Evolutionary conservation across 2,113 vertebrate genomes (phyloP), one percentile per base, ranked within the genome.

Genomic region (Pycnonotus jocosus): DNA sequence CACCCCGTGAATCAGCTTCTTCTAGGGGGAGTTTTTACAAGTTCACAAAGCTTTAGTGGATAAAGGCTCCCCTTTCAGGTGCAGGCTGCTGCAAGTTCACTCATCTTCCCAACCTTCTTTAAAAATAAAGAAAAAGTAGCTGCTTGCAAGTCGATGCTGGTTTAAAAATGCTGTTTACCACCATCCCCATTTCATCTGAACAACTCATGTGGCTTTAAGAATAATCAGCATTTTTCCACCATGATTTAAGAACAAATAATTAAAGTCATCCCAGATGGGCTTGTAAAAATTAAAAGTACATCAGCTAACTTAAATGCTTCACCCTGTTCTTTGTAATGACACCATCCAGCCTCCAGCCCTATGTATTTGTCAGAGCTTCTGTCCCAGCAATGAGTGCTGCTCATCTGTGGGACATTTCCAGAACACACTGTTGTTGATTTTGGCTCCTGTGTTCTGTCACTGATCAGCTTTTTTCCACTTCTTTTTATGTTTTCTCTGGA

Each of bases 161-260:
- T 81, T 82, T 72, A 91, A 95, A 95, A 97, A 94, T 51, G 72
- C 65, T 57, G 66, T 92, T 93, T 88, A 89, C 86, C 62, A 54
- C 84, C 71, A 48, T 23, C 79, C 50, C 8, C 2, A 50, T 89
- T 97, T 93, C 81, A 88, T 86, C 68, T 24, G 81, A 96, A 88
- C 51, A 1, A 73, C 92, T 81, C 73, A 58, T 76, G 86, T 81
- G 91, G 95, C 95, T 93, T 81, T 94, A 83, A 88, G 92, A 93
- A 95, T 89, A 89, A 96, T 89, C 76, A 89, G 89, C 93, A 88
- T 96, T 97, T 95, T 93, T 97, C 82, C 77, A 71, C 56, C 77
- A 56, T 94, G 92, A 96, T 96, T 94, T 97, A 93, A 95, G 93
- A 93, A 95, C 72, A 95, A 96, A 96, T 96, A 95, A 96, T 97